Percentiles rank a stretch among this genome's conserved stretches.
Conservation (phyloP, 2,888 invertebrate species). For the Meloe dianella region DNA sequence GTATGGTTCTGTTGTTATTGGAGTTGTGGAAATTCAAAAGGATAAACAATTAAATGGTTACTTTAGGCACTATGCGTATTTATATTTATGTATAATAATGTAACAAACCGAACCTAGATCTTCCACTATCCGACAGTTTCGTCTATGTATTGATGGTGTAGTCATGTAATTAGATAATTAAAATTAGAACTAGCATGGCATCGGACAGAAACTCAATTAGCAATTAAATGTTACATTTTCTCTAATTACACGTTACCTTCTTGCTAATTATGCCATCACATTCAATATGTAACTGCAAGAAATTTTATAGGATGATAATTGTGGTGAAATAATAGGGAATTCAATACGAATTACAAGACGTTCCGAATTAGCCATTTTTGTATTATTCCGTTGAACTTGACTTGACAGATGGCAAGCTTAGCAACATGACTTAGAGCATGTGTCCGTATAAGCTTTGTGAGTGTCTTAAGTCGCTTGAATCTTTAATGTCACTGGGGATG, state of each 20-base stretch:
- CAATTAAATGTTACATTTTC: constrained; percentile 67
- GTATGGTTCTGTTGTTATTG: neutral
- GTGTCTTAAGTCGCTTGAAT: too few relatives aligned
- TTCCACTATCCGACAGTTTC: constrained; percentile 13
- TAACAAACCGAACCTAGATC: constrained; percentile 24
- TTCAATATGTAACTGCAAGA: constrained; percentile 23
- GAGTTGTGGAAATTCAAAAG: neutral
- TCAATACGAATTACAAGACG: too few relatives aligned
- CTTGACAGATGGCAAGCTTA: too few relatives aligned
- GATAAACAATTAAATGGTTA: constrained; percentile 16
- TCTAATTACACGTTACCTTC: constrained; percentile 65
- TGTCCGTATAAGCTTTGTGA: too few relatives aligned
- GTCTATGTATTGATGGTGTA: constrained; percentile 51
- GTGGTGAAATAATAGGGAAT: neutral
- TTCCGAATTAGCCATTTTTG: too few relatives aligned
- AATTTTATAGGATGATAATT: constrained; percentile 11
- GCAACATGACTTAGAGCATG: too few relatives aligned
- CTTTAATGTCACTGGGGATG: neutral
- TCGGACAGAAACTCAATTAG: constrained; percentile 66
- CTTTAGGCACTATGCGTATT: neutral
- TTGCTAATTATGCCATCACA: constrained; percentile 59
- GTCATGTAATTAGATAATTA: constrained; percentile 67
- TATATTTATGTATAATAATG: neutral
- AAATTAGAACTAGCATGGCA: constrained; percentile 64
- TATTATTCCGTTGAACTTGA: too few relatives aligned